Evolutionary conservation across 2,113 vertebrate species (phyloP).

Genomic region (Microtus pennsylvanicus): DNA sequence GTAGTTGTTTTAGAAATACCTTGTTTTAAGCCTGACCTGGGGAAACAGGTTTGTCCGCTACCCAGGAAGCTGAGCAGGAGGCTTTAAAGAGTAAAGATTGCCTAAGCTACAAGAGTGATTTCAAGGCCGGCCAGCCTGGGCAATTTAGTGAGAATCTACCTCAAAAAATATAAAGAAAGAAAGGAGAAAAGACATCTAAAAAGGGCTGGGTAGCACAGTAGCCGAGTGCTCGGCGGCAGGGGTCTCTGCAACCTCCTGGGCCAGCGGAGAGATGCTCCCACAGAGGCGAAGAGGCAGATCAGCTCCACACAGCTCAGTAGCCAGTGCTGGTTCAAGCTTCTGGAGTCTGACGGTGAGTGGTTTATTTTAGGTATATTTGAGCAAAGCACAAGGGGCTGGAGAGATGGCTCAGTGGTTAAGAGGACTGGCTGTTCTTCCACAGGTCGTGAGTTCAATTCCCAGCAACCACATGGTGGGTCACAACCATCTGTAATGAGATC

Average conservation of each 20-base stretch:
- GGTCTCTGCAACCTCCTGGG: neutral
- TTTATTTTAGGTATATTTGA: neutral
- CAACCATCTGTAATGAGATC: no score
- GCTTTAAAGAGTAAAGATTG: neutral
- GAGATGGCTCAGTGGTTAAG: no score
- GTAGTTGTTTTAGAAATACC: neutral
- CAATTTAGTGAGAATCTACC: neutral
- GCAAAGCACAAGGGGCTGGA: neutral
- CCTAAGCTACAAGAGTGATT: neutral
- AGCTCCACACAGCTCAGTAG: neutral
- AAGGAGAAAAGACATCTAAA: neutral
- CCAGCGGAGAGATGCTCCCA: neutral
- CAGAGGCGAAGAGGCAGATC: neutral
- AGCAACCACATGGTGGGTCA: no score
- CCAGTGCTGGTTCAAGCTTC: neutral
- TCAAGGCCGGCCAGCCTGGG: neutral
- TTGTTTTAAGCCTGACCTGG: neutral
- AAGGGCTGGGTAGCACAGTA: neutral
- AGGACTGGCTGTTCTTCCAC: no score
- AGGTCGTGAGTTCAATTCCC: no score
- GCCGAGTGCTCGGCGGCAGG: neutral
- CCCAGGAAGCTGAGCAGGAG: neutral
- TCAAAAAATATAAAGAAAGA: neutral
- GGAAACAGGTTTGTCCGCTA: neutral
- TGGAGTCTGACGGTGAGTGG: neutral